Evolutionary conservation across 2,888 invertebrate species (phyloP), one percentile per base, ranked within the genome.

Genomic region (Ptilodon capucinus): DNA sequence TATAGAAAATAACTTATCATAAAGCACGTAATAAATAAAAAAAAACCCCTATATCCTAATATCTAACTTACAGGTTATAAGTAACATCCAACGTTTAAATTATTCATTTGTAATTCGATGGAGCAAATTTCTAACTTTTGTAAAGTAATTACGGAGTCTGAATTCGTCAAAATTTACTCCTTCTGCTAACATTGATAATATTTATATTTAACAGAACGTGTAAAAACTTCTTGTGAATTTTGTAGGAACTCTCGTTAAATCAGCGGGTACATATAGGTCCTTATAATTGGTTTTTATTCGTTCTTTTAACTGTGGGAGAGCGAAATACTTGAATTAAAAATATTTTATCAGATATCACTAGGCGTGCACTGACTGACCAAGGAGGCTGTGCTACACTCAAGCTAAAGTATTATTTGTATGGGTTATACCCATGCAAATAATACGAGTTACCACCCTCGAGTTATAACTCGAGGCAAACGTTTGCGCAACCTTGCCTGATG

Each of bases 181-280:
- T 18, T 42, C 45, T 30, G 21, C 30, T 30, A 48, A 32, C 32
- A 34, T 40, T 35, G 28, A 40, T 44, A 44, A 44, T 44, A 46
- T 49, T 49, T 40, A 40, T 34, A 14, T 25, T 44, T 35, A 49
- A 40, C 34, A 43, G 35, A 48, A 47, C 42, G 48, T 45, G 38
- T 34, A n/a, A 38, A 11, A 51, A 45, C 45, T 49, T 54, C 42
- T 17, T 16, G 36, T 11, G 30, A 30, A 46, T 40, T 42, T 42
- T 42, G 36, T 18, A 4, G 8, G 19, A 38, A 42, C 21, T 19
- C 36, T 38, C 38, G 35, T 42, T 46, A 7, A 43, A 23, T 43
- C 32, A 21, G 23, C 11, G 13, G 9, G 14, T 42, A 46, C 8
- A 7, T n/a, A n/a, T 7, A 18, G 42, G 35, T 13, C 9, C 16